Base-by-base conservation (phyloP, 2,113 vertebrate genomes). In the Cervus canadensis region DNA sequence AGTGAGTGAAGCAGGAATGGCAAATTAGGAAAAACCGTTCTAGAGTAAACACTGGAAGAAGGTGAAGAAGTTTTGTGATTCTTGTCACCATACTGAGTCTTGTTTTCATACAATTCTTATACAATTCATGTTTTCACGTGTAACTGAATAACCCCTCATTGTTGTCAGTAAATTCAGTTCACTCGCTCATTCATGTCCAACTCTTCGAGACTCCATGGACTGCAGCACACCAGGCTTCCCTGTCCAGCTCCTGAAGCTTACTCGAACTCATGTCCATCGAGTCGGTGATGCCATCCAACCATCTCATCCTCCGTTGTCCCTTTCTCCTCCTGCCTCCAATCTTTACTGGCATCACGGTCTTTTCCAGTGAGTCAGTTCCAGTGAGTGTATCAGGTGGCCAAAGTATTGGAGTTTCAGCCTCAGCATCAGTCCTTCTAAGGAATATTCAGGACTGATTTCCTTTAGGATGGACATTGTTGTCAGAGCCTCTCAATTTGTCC, bases 181-280 rank as follows among this genome's bases (percentile, higher is more conserved):
- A 71, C n/a, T 36, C 9, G 1, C 9, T 23, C 64, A 71, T 2
- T 36, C 64, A 23, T 36, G n/a, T 23, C 19, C 0, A 2, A 21
- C n/a, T 71, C 9, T 71, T 71, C 0, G 0, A 0, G 0, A 36
- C n/a, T 23, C 64, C 64, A 23, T 6, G 5, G 15, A 71, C n/a
- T 23, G 9, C 64, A 71, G n/a, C 64, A 36, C 4, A 19, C n/a
- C 64, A 23, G 64, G n/a, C n/a, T 36, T 36, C 64, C 64, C n/a
- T 23, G 64, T 23, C n/a, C 64, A 71, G n/a, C 64, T 71, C 19
- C n/a, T 5, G 19, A 36, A 36, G n/a, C n/a, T 36, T 23, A 19
- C 2, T 36, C 0, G 0, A 21, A 36, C 9, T 36, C n/a, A 71
- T 36, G 64, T 71, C n/a, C 64, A 21, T 71, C 0, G 33, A 71